phyloP scores from a whole-genome alignment of 1,140 invertebrate species.

The Saxidomus purpurata region DNA sequence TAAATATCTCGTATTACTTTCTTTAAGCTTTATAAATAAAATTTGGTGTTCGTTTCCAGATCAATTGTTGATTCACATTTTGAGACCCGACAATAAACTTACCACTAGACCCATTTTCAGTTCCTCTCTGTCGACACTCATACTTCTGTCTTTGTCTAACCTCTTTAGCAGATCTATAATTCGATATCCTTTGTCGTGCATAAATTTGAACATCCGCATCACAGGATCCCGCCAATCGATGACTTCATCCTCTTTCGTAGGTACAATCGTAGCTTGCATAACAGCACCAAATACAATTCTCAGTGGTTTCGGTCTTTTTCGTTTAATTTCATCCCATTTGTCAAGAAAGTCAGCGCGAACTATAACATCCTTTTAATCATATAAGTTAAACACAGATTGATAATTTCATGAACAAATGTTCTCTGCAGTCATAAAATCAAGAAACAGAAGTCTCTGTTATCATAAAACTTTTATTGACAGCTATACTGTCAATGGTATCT shows the following conservation, averaged over 20 bases:
- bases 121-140: slow-evolving; percentile 61
- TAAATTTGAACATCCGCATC: slow-evolving; percentile 52
- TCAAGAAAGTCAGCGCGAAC: slow-evolving; percentile 48
- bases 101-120: slow-evolving; percentile 57
- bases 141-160: slow-evolving; percentile 55
- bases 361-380: slow-evolving; percentile 39
- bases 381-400: too few species aligned
- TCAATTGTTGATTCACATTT: too few species aligned
- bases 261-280: not conserved
- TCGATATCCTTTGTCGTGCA: slow-evolving; percentile 61
- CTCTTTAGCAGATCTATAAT: slow-evolving; percentile 55
- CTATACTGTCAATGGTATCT: too few species aligned
- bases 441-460: too few species aligned
- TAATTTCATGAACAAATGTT: too few species aligned
- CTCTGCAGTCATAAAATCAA: too few species aligned
- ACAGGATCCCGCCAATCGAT: slow-evolving; percentile 65
- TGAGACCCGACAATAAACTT: too few species aligned
- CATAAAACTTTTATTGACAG: too few species aligned
- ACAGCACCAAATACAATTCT: slow-evolving; percentile 43
- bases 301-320: slow-evolving; percentile 8
- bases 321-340: slow-evolving; percentile 53
- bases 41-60: too few species aligned
- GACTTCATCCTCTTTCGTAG: not conserved
- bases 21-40: too few species aligned
- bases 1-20: too few species aligned